phyloP scores from a whole-genome alignment of 2,797 vertebrate species.

The Salarias fasciatus region DNA sequence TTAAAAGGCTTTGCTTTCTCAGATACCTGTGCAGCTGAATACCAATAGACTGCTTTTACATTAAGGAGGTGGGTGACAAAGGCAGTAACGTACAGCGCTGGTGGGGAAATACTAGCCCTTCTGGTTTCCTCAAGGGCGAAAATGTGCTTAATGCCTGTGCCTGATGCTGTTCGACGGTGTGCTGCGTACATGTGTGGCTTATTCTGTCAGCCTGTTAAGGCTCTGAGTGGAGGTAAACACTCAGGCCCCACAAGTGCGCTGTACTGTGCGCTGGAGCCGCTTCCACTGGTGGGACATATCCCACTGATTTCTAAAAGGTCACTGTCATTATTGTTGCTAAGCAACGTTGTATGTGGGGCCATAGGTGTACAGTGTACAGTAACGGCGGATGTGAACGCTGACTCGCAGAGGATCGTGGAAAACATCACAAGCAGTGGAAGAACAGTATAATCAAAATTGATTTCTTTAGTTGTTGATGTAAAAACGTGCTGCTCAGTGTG shows the following conservation, averaged over 20 bases:
- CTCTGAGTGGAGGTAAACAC: constrained; percentile 50
- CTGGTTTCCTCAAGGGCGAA: constrained; percentile 78
- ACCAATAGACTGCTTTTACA: constrained; percentile 79
- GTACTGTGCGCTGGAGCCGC: constrained; percentile 46
- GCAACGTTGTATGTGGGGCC: constrained; percentile 79
- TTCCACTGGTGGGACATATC: constrained; percentile 70
- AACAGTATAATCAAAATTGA: constrained; percentile 1
- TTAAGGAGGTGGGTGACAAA: constrained; percentile 64
- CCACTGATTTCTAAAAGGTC: constrained; percentile 85
- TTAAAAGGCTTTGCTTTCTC: constrained; percentile 80
- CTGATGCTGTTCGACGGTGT: constrained; percentile 55
- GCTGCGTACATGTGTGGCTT: constrained; percentile 35
- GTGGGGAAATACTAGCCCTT: constrained; percentile 69
- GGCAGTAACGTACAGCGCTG: constrained; percentile 64
- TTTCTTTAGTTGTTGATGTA: constrained; percentile 1
- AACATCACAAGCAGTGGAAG: constrained; percentile 14
- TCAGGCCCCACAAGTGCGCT: constrained; percentile 57
- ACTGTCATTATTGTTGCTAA: constrained; percentile 88
- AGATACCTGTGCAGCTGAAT: constrained; percentile 84
- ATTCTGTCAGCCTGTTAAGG: constrained; percentile 38
- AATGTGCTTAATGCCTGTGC: constrained; percentile 64
- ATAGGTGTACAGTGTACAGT: constrained; percentile 69
- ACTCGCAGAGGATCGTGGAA: constrained; percentile 25
- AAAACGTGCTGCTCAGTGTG: constrained; percentile 3
- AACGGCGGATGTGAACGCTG: constrained; percentile 36